Evolutionary conservation across 2,888 invertebrate genomes (phyloP).

Genomic region (Junonia oenone): DNA sequence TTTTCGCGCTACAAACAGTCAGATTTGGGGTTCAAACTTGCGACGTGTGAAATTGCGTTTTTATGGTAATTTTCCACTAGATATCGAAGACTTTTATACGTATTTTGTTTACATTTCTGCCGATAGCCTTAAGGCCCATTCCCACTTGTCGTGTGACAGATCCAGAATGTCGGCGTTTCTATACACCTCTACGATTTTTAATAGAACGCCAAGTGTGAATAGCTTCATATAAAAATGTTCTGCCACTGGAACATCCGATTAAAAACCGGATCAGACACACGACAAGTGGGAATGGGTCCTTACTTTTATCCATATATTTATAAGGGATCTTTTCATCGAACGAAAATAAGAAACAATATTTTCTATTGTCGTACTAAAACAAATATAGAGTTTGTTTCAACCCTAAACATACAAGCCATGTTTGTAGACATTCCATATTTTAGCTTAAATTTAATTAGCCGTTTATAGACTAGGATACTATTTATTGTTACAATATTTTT

Average conservation of each 20-base stretch:
- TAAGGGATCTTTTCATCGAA: background rate
- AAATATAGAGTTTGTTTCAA: background rate
- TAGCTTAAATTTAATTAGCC: background rate
- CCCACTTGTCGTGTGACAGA: no score
- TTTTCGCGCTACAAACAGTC: constrained; percentile 13
- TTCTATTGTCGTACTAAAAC: background rate
- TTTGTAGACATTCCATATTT: background rate
- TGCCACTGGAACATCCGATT: no score
- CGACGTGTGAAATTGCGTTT: constrained; percentile 31
- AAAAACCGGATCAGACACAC: no score
- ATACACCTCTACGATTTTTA: no score
- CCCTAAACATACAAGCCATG: background rate
- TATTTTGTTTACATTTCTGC: constrained; percentile 17
- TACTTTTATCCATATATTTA: constrained; percentile 2
- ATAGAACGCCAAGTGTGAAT: no score
- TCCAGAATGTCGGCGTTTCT: no score
- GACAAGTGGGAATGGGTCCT: no score
- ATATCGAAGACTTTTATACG: constrained; percentile 19
- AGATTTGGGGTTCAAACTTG: constrained; percentile 25
- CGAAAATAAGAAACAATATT: background rate
- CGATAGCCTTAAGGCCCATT: no score
- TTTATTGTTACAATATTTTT: no score
- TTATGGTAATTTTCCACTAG: constrained; percentile 25
- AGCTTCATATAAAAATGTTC: no score
- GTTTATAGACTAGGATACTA: background rate